Evolutionary conservation across 2,888 invertebrate species (phyloP).

Genomic region (Ryuthela nishihirai): DNA sequence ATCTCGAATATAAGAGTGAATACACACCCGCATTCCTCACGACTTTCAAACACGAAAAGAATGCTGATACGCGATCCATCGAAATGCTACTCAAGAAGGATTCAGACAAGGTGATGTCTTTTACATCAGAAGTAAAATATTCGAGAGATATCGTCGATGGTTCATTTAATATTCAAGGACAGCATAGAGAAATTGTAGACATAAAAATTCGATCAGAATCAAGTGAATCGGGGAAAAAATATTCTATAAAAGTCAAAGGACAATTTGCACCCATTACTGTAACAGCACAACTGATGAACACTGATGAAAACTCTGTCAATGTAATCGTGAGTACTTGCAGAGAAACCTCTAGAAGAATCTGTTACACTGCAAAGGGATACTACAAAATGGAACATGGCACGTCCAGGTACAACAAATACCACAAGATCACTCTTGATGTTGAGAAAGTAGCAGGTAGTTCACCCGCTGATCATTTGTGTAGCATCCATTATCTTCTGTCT

Average conservation of each 20-base stretch:
- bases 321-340: conserved; percentile 7
- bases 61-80: too few relatives aligned
- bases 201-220: too few relatives aligned
- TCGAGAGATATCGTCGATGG: too few relatives aligned
- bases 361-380: conserved; percentile 13
- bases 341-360: neutral
- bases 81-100: too few relatives aligned
- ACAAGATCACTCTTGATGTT: conserved; percentile 10
- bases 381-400: conserved; percentile 2
- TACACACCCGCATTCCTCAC: too few relatives aligned
- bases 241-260: conserved; percentile 5
- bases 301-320: neutral
- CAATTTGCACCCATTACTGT: conserved; percentile 10
- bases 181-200: too few relatives aligned
- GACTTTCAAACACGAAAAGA: too few relatives aligned
- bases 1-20: too few relatives aligned
- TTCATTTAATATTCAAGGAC: too few relatives aligned
- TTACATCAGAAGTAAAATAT: too few relatives aligned
- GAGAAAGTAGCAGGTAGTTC: conserved; percentile 4
- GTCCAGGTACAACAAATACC: conserved; percentile 1
- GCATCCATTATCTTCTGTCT: neutral
- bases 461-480: neutral
- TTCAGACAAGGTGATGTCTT: too few relatives aligned
- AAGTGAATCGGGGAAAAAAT: neutral
- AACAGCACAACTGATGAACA: neutral